Evolutionary conservation across 1,140 invertebrate species (phyloP).

Genomic region (Drosophila mayri): DNA sequence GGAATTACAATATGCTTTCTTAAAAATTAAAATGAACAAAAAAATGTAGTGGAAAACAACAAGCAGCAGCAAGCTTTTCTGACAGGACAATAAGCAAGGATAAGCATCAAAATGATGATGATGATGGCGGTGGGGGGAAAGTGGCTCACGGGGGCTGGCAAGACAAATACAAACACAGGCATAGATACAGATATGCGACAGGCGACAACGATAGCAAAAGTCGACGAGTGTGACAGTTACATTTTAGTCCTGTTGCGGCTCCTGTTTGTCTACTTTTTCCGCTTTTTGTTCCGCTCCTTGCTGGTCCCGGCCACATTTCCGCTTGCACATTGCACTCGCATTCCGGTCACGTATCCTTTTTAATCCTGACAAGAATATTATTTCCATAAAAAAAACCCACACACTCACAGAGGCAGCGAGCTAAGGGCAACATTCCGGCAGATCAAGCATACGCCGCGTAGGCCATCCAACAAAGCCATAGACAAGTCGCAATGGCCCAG

Average conservation of each 20-base stretch:
- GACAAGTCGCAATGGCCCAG: slow-evolving; percentile 26
- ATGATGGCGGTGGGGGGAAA: slow-evolving; percentile 24
- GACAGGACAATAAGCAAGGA: slow-evolving; percentile 79
- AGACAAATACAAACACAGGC: slow-evolving; percentile 53
- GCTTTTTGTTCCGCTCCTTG: slow-evolving; percentile 31
- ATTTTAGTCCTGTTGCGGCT: slow-evolving; percentile 55
- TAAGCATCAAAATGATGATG: slow-evolving; percentile 65
- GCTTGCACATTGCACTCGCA: slow-evolving; percentile 68
- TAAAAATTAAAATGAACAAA: slow-evolving; percentile 73
- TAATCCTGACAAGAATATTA: slow-evolving; percentile 85
- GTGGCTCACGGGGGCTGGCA: slow-evolving; percentile 29
- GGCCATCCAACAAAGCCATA: slow-evolving; percentile 54
- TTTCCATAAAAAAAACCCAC: slow-evolving; percentile 76
- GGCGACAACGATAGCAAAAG: slow-evolving; percentile 64
- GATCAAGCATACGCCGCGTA: slow-evolving; percentile 61
- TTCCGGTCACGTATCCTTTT: slow-evolving; percentile 83
- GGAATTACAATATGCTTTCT: slow-evolving; percentile 82
- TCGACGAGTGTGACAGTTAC: slow-evolving; percentile 60
- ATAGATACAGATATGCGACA: slow-evolving; percentile 43
- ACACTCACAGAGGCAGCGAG: slow-evolving; percentile 10
- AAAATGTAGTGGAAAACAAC: slow-evolving; percentile 11
- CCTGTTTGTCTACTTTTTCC: slow-evolving; percentile 42
- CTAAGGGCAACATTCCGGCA: slow-evolving; percentile 29
- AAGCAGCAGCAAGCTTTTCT: slow-evolving; percentile 37
- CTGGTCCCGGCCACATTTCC: slow-evolving; percentile 45